Base-by-base conservation (phyloP, 2,113 vertebrate genomes). In the Lethenteron reissneri region DNA sequence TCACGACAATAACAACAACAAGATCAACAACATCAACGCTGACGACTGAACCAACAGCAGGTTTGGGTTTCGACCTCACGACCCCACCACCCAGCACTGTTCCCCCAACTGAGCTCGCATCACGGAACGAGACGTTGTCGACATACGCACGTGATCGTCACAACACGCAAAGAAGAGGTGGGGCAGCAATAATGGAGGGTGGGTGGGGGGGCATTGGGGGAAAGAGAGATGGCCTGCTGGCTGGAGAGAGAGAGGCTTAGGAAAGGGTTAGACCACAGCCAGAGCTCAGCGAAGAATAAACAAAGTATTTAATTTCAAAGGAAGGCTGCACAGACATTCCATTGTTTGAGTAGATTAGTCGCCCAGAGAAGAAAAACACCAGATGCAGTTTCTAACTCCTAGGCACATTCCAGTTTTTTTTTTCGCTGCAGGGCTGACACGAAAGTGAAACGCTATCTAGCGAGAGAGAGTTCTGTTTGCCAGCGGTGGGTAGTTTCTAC, bases 301-400 rank as follows among this genome's bases (percentile, higher is more conserved):
- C 64, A 68, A 25, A 68, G 64, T 68, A 25, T 68, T 68, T 68
- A 25, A 68, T 68, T 68, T 68, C 64, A 68, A 68, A 68, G 64
- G 64, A n/a, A 25, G n/a, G 64, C 64, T n/a, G 64, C n/a, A 68
- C 64, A 68, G 64, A 68, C 64, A 68, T 68, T 68, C 64, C 64
- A 68, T 68, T 68, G 64, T 68, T 68, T 68, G 64, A 68, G 64
- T 25, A 68, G 64, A 68, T 68, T 68, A 68, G 64, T 25, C 64
- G 64, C n/a, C n/a, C 64, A 68, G 64, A 68, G 25, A 68, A 68
- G 64, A 68, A 68, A 68, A 68, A 68, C 64, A 68, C 64, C 64
- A 68, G 64, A 68, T 68, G 64, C 64, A 68, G 64, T 68, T 68
- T 68, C n/a, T n/a, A 68, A 68, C 64, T 68, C 64, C 64, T 17